A percentile compares a stretch with the other conserved stretches of the same genome.
Evolutionary conservation across 2,888 invertebrate species (phyloP).

Genomic region (Carterocephalus palaemon): DNA sequence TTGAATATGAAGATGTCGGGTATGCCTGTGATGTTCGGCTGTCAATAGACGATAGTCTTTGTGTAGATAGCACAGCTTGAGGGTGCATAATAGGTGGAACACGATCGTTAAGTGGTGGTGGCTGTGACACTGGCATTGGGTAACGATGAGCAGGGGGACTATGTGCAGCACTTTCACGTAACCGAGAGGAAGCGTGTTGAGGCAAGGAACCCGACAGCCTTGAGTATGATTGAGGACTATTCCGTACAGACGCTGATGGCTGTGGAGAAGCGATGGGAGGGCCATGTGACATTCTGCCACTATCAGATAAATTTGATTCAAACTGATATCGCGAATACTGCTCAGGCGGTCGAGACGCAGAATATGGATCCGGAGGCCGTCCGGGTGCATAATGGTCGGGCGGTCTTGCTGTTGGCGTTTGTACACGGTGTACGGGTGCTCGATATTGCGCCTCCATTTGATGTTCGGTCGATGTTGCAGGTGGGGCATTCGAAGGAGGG

Average conservation of each 20-base stretch:
- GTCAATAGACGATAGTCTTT: constrained; percentile 48
- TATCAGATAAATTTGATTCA: constrained; percentile 52
- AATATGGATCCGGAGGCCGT: constrained; percentile 65
- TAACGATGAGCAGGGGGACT: constrained; percentile 62
- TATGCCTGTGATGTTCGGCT: constrained; percentile 54
- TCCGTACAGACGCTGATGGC: constrained; percentile 56
- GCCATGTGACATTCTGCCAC: constrained; percentile 52
- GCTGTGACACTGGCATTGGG: constrained; percentile 48
- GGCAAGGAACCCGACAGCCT: constrained; percentile 61
- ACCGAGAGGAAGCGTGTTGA: constrained; percentile 54
- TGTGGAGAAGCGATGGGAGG: constrained; percentile 56
- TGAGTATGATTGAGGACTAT: constrained; percentile 65
- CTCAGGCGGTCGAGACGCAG: constrained; percentile 62
- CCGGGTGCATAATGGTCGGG: constrained; percentile 60
- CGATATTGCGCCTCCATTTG: constrained; percentile 54
- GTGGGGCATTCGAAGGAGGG: constrained; percentile 52
- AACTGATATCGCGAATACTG: constrained; percentile 60
- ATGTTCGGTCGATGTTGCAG: constrained; percentile 44
- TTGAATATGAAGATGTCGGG: constrained; percentile 52
- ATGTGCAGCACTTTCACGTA: constrained; percentile 55
- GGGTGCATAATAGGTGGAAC: constrained; percentile 74
- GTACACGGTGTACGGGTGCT: constrained; percentile 50
- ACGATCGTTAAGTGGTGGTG: constrained; percentile 68
- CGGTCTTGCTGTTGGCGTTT: constrained; percentile 58
- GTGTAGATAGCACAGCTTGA: constrained; percentile 47